phyloP scores from a whole-genome alignment of 2,888 invertebrate species.

The Parasteatoda lunata region DNA sequence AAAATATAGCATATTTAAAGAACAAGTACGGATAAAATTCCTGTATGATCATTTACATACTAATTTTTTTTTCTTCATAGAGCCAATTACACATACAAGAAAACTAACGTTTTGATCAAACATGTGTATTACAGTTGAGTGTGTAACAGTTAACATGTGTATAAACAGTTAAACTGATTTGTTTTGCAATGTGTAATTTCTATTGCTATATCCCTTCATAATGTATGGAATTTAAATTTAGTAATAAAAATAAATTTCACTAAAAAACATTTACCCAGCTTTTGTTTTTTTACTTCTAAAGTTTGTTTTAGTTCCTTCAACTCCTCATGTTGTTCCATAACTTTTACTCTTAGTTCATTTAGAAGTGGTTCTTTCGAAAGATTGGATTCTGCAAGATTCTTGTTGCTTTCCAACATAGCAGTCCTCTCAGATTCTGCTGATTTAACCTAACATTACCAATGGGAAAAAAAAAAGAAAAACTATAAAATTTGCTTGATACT shows the following conservation, averaged over 20 bases:
- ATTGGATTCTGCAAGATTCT: conserved; percentile 92
- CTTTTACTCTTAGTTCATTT: conserved; percentile 82
- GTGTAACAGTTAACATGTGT: not conserved
- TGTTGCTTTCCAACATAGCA: conserved; percentile 89
- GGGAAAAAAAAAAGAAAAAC: no score
- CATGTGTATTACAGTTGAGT: no score
- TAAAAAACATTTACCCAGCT: conserved; percentile 81
- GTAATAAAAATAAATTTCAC: not conserved
- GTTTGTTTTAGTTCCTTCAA: conserved; percentile 74
- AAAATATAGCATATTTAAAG: no score
- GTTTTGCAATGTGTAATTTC: not conserved
- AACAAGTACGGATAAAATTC: no score
- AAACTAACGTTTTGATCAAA: no score
- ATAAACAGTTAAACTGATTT: not conserved
- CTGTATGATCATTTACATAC: no score
- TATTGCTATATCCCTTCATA: not conserved
- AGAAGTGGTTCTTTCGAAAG: conserved; percentile 88
- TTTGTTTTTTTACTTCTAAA: conserved; percentile 85
- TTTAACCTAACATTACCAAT: conserved; percentile 79
- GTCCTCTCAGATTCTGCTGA: conserved; percentile 86
- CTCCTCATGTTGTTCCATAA: conserved; percentile 79
- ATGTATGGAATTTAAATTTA: not conserved
- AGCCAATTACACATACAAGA: not conserved
- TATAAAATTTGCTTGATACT: no score
- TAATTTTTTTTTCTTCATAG: not conserved